Evolutionary conservation across 2,113 vertebrate species (phyloP), one percentile per base, ranked within the genome.

Genomic region (Orientallactaga bullata): DNA sequence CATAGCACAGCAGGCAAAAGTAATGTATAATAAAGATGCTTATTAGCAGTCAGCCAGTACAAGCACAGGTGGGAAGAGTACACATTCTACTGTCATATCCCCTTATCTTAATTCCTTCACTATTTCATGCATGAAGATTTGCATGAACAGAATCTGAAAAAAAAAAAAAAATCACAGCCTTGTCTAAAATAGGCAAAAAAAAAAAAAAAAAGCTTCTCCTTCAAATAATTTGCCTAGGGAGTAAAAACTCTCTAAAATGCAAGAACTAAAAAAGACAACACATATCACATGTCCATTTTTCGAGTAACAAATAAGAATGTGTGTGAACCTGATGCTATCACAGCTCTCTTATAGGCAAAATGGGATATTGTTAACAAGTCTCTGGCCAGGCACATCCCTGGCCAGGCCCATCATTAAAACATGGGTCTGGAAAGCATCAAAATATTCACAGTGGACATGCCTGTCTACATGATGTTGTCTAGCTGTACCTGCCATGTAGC

Each of bases 1-100:
- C 71, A 96, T 95, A 97, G 83, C 61, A 88, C 86, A n/a, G 39
- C 2, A 96, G 88, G 97, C 73, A 96, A 97, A 97, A 96, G 82
- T 47, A 92, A 96, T 7, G 10, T 94, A 85, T 94, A 96, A 95
- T 95, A 47, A 30, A 61, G 3, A 89, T 89, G 63, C 91, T 93
- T 95, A 89, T 10, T 95, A 90, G 35, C 84, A 97, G 85, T 95
- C 91, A 90, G 83, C 51, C 94, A 93, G 63, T 83, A 90, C 80
- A 95, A 92, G 89, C 88, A 51, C 58, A 94, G 61, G 51, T 61
- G 92, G 79, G 96, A 97, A 91, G 72, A 97, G 61, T 94, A 80
- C 89, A 94, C 95, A 93, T 89, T 95, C 85, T 95, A 10, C 83
- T 97, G 93, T 86, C 74, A 91, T 97, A 94, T 96, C 86, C 23